phyloP scores from a whole-genome alignment of 1,140 invertebrate genomes.

The Halictus rubicundus region DNA sequence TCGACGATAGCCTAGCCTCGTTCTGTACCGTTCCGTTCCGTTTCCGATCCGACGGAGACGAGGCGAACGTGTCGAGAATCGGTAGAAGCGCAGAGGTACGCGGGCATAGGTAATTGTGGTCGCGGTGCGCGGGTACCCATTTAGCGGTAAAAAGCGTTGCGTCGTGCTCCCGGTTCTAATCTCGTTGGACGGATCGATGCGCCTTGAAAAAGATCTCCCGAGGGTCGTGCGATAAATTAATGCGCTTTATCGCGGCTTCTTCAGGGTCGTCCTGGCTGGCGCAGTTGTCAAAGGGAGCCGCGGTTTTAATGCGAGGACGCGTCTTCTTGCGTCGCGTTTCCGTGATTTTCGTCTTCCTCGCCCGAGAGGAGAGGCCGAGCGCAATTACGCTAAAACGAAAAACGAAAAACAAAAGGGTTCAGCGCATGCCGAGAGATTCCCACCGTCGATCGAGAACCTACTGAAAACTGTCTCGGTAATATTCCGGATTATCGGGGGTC shows the following conservation, averaged over 20 bases:
- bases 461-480: not conserved
- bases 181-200: conserved; percentile 68
- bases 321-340: conserved; percentile 36
- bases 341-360: not conserved
- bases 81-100: not conserved
- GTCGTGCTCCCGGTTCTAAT: conserved; percentile 63
- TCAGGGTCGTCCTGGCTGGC: conserved; percentile 60
- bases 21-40: no score
- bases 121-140: conserved; percentile 20
- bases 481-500: conserved; percentile 29
- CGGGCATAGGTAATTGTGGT: not conserved
- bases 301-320: conserved; percentile 59
- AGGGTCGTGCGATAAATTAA: conserved; percentile 72
- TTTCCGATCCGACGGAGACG: not conserved
- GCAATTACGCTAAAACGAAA: not conserved
- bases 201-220: conserved; percentile 64
- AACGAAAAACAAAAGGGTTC: no score
- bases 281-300: conserved; percentile 71
- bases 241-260: conserved; percentile 75
- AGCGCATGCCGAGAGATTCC: not conserved
- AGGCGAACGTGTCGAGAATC: not conserved
- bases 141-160: conserved; percentile 55
- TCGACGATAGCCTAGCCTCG: no score
- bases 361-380: not conserved
- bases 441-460: not conserved